Conservation (phyloP, 1,140 invertebrate species). For the Panagrolaimus sp. region DNA sequence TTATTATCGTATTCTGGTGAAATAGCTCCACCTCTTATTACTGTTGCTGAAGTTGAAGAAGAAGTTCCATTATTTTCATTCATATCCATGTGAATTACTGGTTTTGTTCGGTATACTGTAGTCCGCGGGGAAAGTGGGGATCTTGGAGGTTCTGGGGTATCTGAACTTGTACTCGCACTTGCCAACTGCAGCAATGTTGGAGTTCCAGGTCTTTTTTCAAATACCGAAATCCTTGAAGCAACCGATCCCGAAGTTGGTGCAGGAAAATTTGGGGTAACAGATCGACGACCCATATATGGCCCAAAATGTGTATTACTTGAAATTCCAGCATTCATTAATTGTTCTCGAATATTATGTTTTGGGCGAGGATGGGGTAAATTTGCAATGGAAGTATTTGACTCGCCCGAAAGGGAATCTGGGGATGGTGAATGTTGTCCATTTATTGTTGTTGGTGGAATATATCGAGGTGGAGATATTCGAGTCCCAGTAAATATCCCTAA, state of each 20-base stretch:
- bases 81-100: not conserved
- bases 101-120: constrained; percentile 1
- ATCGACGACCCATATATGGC: not conserved
- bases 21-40: not conserved
- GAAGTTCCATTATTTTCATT: not conserved
- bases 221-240: not conserved
- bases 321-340: constrained; percentile 4
- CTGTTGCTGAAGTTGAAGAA: not conserved
- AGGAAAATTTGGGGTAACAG: not conserved
- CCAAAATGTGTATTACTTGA: not conserved
- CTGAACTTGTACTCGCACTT: not conserved
- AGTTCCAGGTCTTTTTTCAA: not conserved
- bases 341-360: not conserved
- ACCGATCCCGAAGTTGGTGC: not conserved
- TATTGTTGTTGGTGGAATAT: not conserved
- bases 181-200: not conserved
- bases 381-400: not conserved
- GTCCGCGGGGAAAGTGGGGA: not conserved
- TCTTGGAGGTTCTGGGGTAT: not conserved
- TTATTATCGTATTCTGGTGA: constrained; percentile 15
- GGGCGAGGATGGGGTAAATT: constrained; percentile 3
- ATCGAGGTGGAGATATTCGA: constrained; percentile 1
- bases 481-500: not conserved
- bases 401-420: not conserved
- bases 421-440: not conserved